Conservation (phyloP, 2,888 invertebrate species). For the Cephus pygmeus region DNA sequence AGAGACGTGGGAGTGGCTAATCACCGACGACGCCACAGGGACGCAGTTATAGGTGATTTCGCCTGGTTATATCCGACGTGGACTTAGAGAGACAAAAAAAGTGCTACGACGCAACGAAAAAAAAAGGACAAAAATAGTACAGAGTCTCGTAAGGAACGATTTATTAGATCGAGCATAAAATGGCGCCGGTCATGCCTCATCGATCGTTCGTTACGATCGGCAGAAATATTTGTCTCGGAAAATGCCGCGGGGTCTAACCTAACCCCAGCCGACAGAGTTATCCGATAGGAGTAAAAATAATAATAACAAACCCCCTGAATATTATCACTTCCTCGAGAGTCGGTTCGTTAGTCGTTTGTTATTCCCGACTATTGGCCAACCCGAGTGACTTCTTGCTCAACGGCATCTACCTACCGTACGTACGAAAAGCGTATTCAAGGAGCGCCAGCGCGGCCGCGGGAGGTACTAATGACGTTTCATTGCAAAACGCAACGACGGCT, state of each 20-base stretch:
- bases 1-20: constrained; percentile 46
- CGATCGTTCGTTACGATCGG: no score
- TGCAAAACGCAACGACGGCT: neutral
- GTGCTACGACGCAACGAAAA: no score
- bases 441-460: neutral
- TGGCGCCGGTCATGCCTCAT: no score
- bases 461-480: neutral
- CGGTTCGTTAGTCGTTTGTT: neutral
- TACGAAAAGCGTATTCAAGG: neutral
- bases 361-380: neutral
- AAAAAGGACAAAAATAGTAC: neutral
- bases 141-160: neutral
- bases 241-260: no score
- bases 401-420: neutral
- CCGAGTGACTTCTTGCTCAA: neutral
- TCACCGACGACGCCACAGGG: constrained; percentile 44
- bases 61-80: neutral
- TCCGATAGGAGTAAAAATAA: neutral
- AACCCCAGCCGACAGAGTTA: no score
- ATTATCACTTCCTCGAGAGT: neutral
- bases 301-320: neutral
- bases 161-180: no score
- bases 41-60: neutral
- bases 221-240: no score
- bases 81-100: neutral